Evolutionary conservation across 2,113 vertebrate species (phyloP), one percentile per base, ranked within the genome.

Genomic region (Cyprinodon tularosa): DNA sequence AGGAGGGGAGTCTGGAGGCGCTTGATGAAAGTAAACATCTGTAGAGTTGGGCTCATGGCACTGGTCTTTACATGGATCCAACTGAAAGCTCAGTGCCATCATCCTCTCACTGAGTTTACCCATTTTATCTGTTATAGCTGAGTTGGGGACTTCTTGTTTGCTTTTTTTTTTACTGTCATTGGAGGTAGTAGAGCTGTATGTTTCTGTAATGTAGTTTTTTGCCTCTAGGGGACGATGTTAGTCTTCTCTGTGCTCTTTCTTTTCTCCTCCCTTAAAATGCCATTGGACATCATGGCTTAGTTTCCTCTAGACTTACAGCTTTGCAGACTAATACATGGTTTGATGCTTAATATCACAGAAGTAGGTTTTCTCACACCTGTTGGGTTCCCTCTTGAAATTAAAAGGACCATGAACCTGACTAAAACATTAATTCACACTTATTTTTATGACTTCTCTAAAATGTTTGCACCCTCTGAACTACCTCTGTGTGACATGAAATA

Each of bases 21-120:
- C 71, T 93, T 95, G 94, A 95, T 95, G 93, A 95, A 95, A 94
- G 91, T 91, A 90, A 89, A 93, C 91, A 92, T 89, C 90, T 88
- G 82, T 93, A 89, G 86, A 88, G 77, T 82, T 88, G 83, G 93
- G 91, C 89, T 94, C 93, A 94, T 93, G 93, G 91, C 93, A 91
- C 93, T 91, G 82, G 87, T 88, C 88, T 93, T 85, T 87, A 84
- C 89, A 88, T 85, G 29, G 39, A 83, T 78, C 85, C 80, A 57
- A 12, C 37, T 20, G 90, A 74, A 83, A 91, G 93, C 73, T 47
- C 90, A 84, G 91, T 93, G 89, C 92, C 94, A 94, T 94, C 89
- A 85, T 82, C 90, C 93, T 88, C 88, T 88, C 81, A 84, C 81
- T 89, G 86, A 90, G 92, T 94, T 94, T 94, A 92, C 90, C 85